These are phyloP conservation scores for Grammomys surdaster DNA, from an alignment of 2,113 vertebrate species.

Conservation along the genomic window DNA sequence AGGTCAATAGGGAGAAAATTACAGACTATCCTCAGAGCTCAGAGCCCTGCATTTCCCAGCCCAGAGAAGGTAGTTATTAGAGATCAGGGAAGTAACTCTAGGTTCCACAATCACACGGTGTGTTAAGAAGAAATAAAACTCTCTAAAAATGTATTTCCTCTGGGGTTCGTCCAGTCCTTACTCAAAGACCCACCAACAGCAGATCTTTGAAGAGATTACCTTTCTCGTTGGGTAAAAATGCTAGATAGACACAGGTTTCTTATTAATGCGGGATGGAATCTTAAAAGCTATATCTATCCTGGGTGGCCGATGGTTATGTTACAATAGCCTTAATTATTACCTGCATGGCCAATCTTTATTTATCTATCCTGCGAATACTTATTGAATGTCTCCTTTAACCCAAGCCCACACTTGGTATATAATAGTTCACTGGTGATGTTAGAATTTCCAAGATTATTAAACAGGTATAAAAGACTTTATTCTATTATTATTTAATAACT, in stretches of 20 bases:
- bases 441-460: conserved; percentile 16
- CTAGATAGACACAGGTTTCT: background rate
- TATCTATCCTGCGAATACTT: background rate
- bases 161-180: background rate
- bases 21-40: background rate
- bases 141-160: background rate
- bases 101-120: background rate
- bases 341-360: background rate
- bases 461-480: background rate
- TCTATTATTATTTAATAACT: background rate
- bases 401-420: background rate
- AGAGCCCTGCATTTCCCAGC: background rate
- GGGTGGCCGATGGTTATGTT: background rate
- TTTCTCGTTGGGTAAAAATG: background rate
- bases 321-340: background rate
- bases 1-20: conserved; percentile 36
- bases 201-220: background rate
- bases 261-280: background rate
- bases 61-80: background rate
- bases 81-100: background rate
- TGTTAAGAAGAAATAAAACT: background rate
- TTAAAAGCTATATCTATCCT: background rate
- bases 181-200: background rate
- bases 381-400: background rate
- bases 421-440: background rate